A percentile compares a stretch with the other conserved stretches of the same genome.
phyloP scores from a whole-genome alignment of 2,113 vertebrate genomes.

The Leptosomus discolor region DNA sequence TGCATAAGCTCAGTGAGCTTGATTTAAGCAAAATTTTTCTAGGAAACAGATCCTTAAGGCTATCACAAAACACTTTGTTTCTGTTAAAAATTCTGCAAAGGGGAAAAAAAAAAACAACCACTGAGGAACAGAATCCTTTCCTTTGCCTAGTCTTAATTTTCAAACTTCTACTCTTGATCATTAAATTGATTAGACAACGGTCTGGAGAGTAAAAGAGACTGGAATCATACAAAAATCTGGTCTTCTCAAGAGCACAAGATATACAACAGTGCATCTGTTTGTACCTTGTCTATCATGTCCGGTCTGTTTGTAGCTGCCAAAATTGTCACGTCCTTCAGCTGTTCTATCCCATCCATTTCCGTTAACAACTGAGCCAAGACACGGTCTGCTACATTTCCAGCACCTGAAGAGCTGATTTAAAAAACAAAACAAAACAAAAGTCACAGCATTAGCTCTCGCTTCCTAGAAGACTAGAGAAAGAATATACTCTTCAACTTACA shows the following conservation, averaged over 20 bases:
- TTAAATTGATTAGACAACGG: not conserved
- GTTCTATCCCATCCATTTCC: constrained; percentile 97
- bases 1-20: not conserved
- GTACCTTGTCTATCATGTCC: constrained; percentile 98
- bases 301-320: constrained; percentile 96
- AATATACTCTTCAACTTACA: not conserved
- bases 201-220: not conserved
- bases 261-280: not conserved
- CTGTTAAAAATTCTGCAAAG: not conserved
- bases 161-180: not conserved
- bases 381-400: constrained; percentile 87
- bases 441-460: not conserved
- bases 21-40: not conserved
- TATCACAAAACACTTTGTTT: not conserved
- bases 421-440: not conserved
- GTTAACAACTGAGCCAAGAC: constrained; percentile 95
- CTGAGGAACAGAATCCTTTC: not conserved
- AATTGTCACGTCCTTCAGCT: constrained; percentile 89
- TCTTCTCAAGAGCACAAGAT: not conserved
- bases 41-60: not conserved
- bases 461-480: not conserved
- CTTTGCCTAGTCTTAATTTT: not conserved
- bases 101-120: not conserved
- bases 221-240: not conserved
- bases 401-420: constrained; percentile 79